Evolutionary conservation across 2,113 vertebrate species (phyloP), one percentile per base, ranked within the genome.

Genomic region (Acrocephalus arundinaceus): DNA sequence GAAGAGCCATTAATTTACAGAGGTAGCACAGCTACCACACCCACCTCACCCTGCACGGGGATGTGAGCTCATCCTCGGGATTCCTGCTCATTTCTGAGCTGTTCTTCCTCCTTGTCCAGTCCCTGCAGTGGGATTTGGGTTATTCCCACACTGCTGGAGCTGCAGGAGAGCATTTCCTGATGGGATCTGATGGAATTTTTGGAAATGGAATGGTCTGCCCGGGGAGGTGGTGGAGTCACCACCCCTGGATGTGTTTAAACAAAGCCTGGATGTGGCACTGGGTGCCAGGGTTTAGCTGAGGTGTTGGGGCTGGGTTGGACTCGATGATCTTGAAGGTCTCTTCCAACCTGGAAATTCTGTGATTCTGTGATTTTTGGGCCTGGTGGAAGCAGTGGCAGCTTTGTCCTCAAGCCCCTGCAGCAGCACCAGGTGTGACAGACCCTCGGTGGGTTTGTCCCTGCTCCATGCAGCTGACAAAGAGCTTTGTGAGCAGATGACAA

Each of bases 1-100:
- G 58, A 85, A 61, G 89, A 95, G 92, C 61, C 73, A 66, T 91
- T 89, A 83, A 84, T 65, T 61, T 22, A 52, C 90, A 57, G 87
- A 86, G 95, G 4, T 2, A 2, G 10, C 16, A 0, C 0, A 4
- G 52, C 25, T 27, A 0, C 19, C 4, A 1, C 9, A 0, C 20
- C 87, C 51, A 20, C 41, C 71, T 65, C 46, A 4, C 61, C 4
- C 51, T 77, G 86, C 57, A 16, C 85, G 62, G 91, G 61, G 68
- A 14, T 22, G 35, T 14, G 89, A 70, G 65, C 55, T 23, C 17
- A 62, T 1, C 63, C 18, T 8, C 49, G 31, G 25, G 25, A 41
- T 35, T 54, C 72, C 71, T 78, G 85, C 61, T 8, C 4, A 4
- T 3, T 16, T 84, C 67, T 11, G 1, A 68, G 52, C 24, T 14